Evolutionary conservation across 2,888 invertebrate species (phyloP), one percentile per base, ranked within the genome.

Genomic region (Cephus spinipes): DNA sequence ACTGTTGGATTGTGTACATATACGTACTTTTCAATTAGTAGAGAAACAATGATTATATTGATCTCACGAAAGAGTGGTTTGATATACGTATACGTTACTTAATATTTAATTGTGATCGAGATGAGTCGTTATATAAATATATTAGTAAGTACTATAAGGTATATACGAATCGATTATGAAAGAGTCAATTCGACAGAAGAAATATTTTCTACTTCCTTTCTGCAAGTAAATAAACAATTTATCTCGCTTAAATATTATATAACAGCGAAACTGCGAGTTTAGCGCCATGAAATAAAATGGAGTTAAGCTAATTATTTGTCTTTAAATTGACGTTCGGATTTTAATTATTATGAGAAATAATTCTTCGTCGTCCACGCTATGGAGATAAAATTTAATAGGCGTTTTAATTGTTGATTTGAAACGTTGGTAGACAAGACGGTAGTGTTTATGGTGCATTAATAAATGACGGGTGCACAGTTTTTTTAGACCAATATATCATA

Each of bases 201-300:
- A 78, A 76, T 73, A 30, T 34, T 69, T 76, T 55, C 55, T 23
- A 55, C 23, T 9, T 55, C 1, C 9, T 55, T 23, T 55, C 55
- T 55, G 55, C 6, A 55, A 23, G 55, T 55, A 55, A 55, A 55
- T 55, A 55, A 55, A 55, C 23, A 23, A 55, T 55, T 23, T 23
- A 79, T 77, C 68, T 71, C 76, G 80, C 83, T 80, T 80, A 79
- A 83, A 80, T 80, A 81, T 82, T 81, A 82, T 81, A 81, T 82
- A 82, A 82, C 80, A 79, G 78, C 81, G 79, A 55, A 55, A 55
- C 6, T 55, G 55, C 55, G 55, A 55, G 55, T 23, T 55, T 55
- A 55, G 55, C 55, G 55, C 23, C 55, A 55, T 23, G 55, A 55
- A 55, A 55, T 55, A 23, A 55, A 55, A 55, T 23, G 23, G 23